Conservation (phyloP, 2,888 invertebrate species). For the Lasioglossum zephyrum region DNA sequence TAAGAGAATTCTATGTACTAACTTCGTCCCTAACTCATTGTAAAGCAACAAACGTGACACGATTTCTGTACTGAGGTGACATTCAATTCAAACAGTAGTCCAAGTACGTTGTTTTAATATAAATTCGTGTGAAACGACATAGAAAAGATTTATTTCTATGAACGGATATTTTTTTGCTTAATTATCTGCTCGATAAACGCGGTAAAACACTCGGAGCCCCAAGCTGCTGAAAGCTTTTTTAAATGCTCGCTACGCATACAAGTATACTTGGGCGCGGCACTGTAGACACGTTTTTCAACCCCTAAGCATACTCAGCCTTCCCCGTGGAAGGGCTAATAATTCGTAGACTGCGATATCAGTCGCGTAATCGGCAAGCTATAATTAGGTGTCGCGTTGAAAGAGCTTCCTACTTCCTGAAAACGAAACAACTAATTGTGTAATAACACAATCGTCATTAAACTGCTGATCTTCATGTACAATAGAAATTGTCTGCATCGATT, state of each 20-base stretch:
- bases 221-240: slow-evolving; percentile 41
- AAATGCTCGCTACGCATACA: slow-evolving; percentile 54
- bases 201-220: slow-evolving; percentile 26
- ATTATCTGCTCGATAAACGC: slow-evolving; percentile 32
- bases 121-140: background rate
- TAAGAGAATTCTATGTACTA: background rate
- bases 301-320: slow-evolving; percentile 49
- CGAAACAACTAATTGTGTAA: background rate
- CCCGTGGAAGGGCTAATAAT: slow-evolving; percentile 58
- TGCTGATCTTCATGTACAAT: too few relatives aligned
- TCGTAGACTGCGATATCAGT: slow-evolving; percentile 34
- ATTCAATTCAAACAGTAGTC: background rate
- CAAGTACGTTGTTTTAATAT: background rate
- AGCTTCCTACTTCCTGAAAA: background rate
- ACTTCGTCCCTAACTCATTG: background rate
- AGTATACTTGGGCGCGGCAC: slow-evolving; percentile 65
- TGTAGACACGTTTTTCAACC: slow-evolving; percentile 61
- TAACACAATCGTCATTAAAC: background rate
- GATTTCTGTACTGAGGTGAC: background rate
- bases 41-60: background rate
- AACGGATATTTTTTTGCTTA: slow-evolving; percentile 15
- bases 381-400: slow-evolving; percentile 9
- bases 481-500: too few relatives aligned
- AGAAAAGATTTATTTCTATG: background rate
- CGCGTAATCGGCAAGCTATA: slow-evolving; percentile 28